These are phyloP conservation scores for Heliconius hortense DNA, from an alignment of 2,888 invertebrate genomes.

Conservation along the genomic window DNA sequence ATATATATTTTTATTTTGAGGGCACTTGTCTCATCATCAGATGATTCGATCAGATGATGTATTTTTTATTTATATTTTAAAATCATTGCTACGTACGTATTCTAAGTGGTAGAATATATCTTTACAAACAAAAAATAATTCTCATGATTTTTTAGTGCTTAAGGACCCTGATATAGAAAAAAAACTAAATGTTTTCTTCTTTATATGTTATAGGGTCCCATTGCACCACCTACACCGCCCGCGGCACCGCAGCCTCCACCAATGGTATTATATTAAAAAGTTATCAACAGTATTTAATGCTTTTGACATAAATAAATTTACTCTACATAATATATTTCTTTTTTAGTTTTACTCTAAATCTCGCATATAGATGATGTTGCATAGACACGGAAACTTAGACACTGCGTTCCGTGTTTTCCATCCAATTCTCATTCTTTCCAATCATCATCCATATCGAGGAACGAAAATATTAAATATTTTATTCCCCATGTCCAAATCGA, in stretches of 20 bases:
- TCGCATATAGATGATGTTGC: too few relatives aligned
- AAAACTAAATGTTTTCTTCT: background rate
- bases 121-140: background rate
- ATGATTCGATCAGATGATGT: too few relatives aligned
- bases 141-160: too few relatives aligned
- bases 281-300: background rate
- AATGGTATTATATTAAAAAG: slow-evolving; percentile 57
- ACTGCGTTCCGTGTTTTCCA: too few relatives aligned
- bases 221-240: slow-evolving; percentile 79
- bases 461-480: too few relatives aligned
- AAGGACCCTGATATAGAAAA: too few relatives aligned
- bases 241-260: slow-evolving; percentile 79
- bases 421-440: too few relatives aligned
- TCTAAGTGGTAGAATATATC: background rate
- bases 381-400: too few relatives aligned
- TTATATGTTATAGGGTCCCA: slow-evolving; percentile 56
- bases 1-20: too few relatives aligned
- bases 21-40: too few relatives aligned
- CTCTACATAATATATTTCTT: background rate
- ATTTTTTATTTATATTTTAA: background rate
- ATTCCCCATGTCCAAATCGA: too few relatives aligned
- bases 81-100: background rate
- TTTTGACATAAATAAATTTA: background rate
- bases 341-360: background rate
- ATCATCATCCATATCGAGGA: too few relatives aligned